These are phyloP conservation scores for Scolanthus callimorphus DNA, from an alignment of 92 coral and sea anemone species.

Conservation along the genomic window DNA sequence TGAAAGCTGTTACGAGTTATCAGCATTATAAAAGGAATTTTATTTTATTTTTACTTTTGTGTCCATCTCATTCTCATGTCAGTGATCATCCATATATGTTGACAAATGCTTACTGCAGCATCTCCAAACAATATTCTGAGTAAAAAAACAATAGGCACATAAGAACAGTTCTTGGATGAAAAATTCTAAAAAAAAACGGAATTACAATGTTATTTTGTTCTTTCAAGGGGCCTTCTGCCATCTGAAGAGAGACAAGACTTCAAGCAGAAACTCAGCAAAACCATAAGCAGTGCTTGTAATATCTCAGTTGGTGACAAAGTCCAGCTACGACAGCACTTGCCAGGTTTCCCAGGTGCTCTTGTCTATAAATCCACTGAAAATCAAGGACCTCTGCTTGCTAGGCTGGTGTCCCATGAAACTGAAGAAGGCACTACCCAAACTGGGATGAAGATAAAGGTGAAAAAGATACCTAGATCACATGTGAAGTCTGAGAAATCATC, in stretches of 20 bases:
- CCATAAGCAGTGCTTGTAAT: conserved; percentile 48
- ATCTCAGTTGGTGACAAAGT: conserved; percentile 73
- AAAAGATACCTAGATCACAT: conserved; percentile 9
- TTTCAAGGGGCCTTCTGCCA: conserved; percentile 93
- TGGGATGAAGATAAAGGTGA: conserved; percentile 72
- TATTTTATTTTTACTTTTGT: too few relatives aligned
- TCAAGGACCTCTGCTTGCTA: conserved; percentile 71
- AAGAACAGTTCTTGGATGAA: too few relatives aligned
- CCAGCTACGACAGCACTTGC: conserved; percentile 72
- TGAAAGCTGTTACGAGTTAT: too few relatives aligned
- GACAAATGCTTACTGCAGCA: too few relatives aligned
- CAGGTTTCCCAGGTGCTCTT: conserved; percentile 90
- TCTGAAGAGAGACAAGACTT: conserved; percentile 84
- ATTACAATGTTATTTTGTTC: too few relatives aligned
- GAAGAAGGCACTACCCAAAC: conserved; percentile 50
- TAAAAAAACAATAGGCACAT: too few relatives aligned
- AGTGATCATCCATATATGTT: too few relatives aligned
- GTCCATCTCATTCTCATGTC: too few relatives aligned
- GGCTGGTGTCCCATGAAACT: conserved; percentile 68
- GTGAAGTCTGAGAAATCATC: conserved; percentile 1
- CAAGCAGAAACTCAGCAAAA: conserved; percentile 75
- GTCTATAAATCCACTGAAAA: conserved; percentile 68
- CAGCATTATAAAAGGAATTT: too few relatives aligned
- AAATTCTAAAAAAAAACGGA: too few relatives aligned
- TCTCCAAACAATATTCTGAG: too few relatives aligned